Conservation (phyloP, 2,888 invertebrate genomes). For the Pandemis cinnamomeana region DNA sequence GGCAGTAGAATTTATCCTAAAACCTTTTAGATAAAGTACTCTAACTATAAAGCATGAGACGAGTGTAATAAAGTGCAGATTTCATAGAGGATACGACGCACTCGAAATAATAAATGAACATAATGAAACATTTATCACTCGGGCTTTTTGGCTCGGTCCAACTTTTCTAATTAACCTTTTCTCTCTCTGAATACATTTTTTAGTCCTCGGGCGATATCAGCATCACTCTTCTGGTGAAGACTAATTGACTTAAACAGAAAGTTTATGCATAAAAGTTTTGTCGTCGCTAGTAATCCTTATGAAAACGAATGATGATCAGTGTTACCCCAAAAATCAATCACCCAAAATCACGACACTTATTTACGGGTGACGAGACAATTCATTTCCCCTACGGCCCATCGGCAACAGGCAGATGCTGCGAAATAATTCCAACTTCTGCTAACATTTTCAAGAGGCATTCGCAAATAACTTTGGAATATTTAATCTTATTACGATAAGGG, state of each 20-base stretch:
- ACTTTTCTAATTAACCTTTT: conserved; percentile 42
- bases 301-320: neutral
- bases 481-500: conserved; percentile 51
- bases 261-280: neutral
- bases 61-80: conserved; percentile 20
- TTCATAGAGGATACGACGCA: conserved; percentile 18
- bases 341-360: conserved; percentile 43
- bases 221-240: conserved; percentile 19
- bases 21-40: neutral
- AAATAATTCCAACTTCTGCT: conserved; percentile 52
- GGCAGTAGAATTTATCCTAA: neutral
- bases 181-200: conserved; percentile 28
- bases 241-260: conserved; percentile 22
- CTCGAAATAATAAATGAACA: conserved; percentile 32
- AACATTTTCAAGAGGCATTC: conserved; percentile 55
- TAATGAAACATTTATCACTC: conserved; percentile 38
- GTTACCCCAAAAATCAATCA: conserved; percentile 41
- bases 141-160: conserved; percentile 28
- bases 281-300: neutral
- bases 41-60: neutral
- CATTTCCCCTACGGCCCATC: conserved; percentile 43
- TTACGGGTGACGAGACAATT: conserved; percentile 47
- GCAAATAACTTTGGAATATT: conserved; percentile 53
- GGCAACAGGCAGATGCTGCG: conserved; percentile 49
- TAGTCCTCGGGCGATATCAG: conserved; percentile 31